Percentiles rank a stretch among this genome's conserved stretches.
Evolutionary conservation across 2,888 invertebrate species (phyloP).

Genomic region (Iselma pallidipennis): DNA sequence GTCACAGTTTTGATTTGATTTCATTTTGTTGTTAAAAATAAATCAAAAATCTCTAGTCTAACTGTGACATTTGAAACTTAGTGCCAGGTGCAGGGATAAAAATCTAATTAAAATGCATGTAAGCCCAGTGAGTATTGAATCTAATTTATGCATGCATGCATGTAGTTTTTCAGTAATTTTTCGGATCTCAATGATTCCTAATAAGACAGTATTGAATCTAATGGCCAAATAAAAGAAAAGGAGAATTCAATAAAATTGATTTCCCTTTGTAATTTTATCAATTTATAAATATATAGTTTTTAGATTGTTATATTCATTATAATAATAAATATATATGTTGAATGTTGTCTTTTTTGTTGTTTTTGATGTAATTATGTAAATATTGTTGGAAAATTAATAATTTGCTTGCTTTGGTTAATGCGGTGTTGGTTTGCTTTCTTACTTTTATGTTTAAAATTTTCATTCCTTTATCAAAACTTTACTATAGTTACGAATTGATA

Average conservation of each 20-base stretch:
- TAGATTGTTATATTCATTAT: not conserved
- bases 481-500: not conserved
- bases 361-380: not conserved
- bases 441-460: not conserved
- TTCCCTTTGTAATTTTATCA: no score
- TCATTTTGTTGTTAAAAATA: not conserved
- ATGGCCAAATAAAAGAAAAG: no score
- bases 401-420: not conserved
- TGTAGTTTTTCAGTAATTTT: slow-evolving; percentile 3
- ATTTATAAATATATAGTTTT: not conserved
- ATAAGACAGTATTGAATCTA: not conserved
- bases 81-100: slow-evolving; percentile 4
- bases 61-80: slow-evolving; percentile 17
- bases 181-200: not conserved
- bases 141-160: slow-evolving; percentile 20
- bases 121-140: not conserved
- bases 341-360: not conserved
- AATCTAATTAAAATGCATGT: slow-evolving; percentile 20
- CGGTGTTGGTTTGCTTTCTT: not conserved
- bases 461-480: not conserved
- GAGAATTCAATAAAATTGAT: no score
- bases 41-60: not conserved
- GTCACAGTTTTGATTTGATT: slow-evolving; percentile 2
- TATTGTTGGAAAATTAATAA: not conserved
- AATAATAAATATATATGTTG: not conserved